Base-by-base conservation (phyloP, 2,797 vertebrate genomes). In the Esox masquinongy region DNA sequence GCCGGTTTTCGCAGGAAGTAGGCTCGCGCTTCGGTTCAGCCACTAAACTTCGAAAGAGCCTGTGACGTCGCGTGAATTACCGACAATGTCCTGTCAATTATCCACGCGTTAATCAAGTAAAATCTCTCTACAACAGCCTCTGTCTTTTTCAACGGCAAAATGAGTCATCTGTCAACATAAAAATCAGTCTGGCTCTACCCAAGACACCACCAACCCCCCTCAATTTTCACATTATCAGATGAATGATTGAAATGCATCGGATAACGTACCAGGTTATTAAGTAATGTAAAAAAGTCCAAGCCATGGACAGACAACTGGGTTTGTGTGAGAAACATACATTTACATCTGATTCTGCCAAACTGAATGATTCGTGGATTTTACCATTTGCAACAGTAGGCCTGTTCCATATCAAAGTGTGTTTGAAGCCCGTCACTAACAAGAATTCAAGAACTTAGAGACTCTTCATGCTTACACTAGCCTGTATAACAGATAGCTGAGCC, bases 241-340 rank as follows among this genome's bases (percentile, higher is more conserved):
- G 8, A 34, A 31, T 71, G 24, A 71, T n/a, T 71, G 24, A 69
- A 69, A 69, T 43, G 47, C 11, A 49, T 22, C 29, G 17, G 8
- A n/a, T 34, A 26, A 71, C 14, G 26, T 49, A 51, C 69, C 26
- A 86, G 87, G 70, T 76, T 70, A 79, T 88, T 89, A 15, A 22
- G 9, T 26, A 24, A 64, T 64, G 61, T 24, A 15, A 64, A 64
- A 31, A 31, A 29, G 22, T 24, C 11, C 22, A 61, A 29, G 64
- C 16, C 7, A 31, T 17, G 6, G n/a, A n/a, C n/a, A n/a, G n/a
- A n/a, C n/a, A 31, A 19, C 31, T 67, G 6, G 6, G 31, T 7
- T 64, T 64, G 16, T 39, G 61, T 63, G 29, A 63, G 14, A 24
- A 31, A 64, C 24, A 29, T 15, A 2, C 26, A 64, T 34, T 31